Base-by-base conservation (phyloP, 2,113 vertebrate genomes). In the Rhegmatorhina hoffmannsi region DNA sequence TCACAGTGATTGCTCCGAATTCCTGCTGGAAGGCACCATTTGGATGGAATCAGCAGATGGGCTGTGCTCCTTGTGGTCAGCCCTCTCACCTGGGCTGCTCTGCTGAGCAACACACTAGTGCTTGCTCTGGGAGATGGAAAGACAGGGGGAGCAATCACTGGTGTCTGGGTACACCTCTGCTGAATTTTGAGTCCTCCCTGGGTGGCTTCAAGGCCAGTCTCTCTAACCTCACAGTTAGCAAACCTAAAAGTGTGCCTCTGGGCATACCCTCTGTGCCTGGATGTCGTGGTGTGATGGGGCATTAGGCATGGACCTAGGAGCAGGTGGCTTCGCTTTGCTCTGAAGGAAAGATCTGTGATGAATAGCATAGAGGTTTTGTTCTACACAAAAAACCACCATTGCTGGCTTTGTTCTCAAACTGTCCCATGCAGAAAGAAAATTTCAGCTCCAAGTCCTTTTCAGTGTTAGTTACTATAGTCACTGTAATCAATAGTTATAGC, bases 331-430 rank as follows among this genome's bases (percentile, higher is more conserved):
- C 44, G 29, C 66, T 36, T 40, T 60, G 20, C 55, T 76, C 63
- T 40, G 36, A 66, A 79, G n/a, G 81, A 56, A 69, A 72, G 18
- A 23, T 56, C 34, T 26, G 3, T 21, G 20, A 73, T 58, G 60
- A 81, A 50, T 7, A 16, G 19, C 44, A 9, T 1, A 47, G 38
- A 70, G 31, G 19, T 55, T 47, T 81, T 10, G 9, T 13, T 13
- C 46, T 29, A 26, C 3, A 4, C 28, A 50, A 29, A 13, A 49
- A 66, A 26, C 12, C 36, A 2, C 13, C 20, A 7, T 28, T 0
- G 0, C 12, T 72, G 28, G 0, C 67, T 92, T 52, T 58, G 4
- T 29, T 75, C 43, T 52, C 11, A 56, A 59, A 40, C 21, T 12
- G 24, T 29, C 29, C 29, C 6, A 4, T 9, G 7, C 10, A 68